Base-by-base conservation (phyloP, 2,797 vertebrate genomes). In the Crenichthys baileyi region DNA sequence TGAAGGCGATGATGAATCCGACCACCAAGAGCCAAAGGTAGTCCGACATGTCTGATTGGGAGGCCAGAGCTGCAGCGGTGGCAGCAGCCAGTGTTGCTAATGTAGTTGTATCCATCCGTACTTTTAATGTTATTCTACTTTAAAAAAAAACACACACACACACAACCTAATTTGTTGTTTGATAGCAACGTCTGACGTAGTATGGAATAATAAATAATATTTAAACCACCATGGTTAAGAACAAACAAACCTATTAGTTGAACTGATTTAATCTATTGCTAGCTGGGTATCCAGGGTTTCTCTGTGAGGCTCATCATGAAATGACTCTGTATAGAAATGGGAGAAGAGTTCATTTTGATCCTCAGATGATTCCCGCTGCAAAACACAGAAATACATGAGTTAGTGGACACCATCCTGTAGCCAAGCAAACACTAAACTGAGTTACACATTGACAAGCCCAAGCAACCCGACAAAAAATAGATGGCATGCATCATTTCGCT, bases 1-100 rank as follows among this genome's bases (percentile, higher is more conserved):
- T 68, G 83, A 99, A 99, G 50, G 98, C 98, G 0, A 99, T 99
- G 89, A 98, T 8, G 83, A 99, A 98, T 84, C 98, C 98, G 63
- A 98, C 4, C 24, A 97, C 71, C 68, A 99, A 85, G 92, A 99
- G 90, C 98, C 97, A 99, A 68, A 97, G 84, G 87, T 94, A 95
- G 7, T 5, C 71, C 3, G 84, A 89, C 94, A 95, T 90, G 83
- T 93, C 86, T 1, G 92, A 36, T 80, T 93, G 91, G 22, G 77
- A 4, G 90, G 87, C 76, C 22, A 75, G 0, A 75, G 72, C 89
- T 77, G 90, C 29, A 0, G 92, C 91, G 18, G 94, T 85, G 85
- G 89, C 87, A 41, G 87, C 78, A n/a, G 88, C 90, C 72, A 95
- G 58, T 16, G 94, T 80, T 11, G 91, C 87, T 55, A 95, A 58